Percentiles rank a stretch among this genome's conserved stretches.
Evolutionary conservation across 2,797 vertebrate species (phyloP).

Genomic region (Pipistrellus pygmaeus): DNA sequence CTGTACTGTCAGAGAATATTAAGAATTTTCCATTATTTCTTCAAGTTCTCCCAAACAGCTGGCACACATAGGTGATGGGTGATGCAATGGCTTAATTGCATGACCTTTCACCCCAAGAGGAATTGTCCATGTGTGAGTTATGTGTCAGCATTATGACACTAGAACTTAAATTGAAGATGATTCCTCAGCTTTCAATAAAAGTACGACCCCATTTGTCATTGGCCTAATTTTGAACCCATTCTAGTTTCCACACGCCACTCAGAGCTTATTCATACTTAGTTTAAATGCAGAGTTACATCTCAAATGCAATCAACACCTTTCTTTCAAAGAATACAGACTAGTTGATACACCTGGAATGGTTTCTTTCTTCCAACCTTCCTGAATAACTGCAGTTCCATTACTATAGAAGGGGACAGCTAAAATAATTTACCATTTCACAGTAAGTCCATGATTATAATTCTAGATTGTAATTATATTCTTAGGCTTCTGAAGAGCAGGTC

Average conservation of each 20-base stretch:
- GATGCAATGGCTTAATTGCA: conserved; percentile 65
- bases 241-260: background rate
- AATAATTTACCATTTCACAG: background rate
- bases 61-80: conserved; percentile 77
- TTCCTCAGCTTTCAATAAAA: conserved; percentile 61
- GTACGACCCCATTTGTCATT: conserved; percentile 61
- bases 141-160: conserved; percentile 63
- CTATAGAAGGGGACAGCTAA: background rate
- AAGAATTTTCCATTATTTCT: conserved; percentile 82
- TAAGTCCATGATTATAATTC: background rate
- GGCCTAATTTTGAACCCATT: conserved; percentile 69
- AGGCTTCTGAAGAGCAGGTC: background rate
- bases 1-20: conserved; percentile 86
- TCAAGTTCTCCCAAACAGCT: conserved; percentile 80
- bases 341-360: background rate
- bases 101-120: conserved; percentile 68
- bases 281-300: conserved; percentile 2
- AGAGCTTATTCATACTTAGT: background rate
- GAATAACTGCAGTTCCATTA: background rate
- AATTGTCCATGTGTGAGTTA: conserved; percentile 64
- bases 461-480: background rate
- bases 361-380: background rate
- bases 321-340: background rate
- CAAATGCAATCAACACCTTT: conserved; percentile 37
- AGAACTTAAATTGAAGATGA: conserved; percentile 74